Evolutionary conservation across 2,113 vertebrate species (phyloP).

Genomic region (Edolisoma coerulescens): DNA sequence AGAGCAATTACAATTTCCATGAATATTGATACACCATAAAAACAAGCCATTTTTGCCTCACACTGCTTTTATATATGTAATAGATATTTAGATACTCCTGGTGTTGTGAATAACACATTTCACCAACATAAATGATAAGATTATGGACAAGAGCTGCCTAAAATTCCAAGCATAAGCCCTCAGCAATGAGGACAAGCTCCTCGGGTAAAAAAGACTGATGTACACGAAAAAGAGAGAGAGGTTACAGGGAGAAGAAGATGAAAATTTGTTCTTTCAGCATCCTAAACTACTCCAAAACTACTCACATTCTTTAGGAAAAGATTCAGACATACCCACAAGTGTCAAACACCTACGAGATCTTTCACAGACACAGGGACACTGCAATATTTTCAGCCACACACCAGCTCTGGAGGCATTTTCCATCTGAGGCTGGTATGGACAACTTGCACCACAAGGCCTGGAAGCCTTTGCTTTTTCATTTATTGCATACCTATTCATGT

Average conservation of each 20-base stretch:
- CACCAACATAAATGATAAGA: background rate
- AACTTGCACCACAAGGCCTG: background rate
- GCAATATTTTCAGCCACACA: background rate
- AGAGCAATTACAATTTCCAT: slow-evolving; percentile 6
- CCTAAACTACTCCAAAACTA: background rate
- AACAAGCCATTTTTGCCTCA: background rate
- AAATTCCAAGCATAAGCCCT: background rate
- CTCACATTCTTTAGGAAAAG: background rate
- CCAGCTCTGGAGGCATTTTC: background rate
- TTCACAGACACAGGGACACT: background rate
- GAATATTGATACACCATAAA: slow-evolving; percentile 3
- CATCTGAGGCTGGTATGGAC: background rate
- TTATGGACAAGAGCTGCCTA: background rate
- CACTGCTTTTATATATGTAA: background rate
- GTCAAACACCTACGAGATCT: background rate
- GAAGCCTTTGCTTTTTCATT: background rate
- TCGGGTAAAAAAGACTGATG: background rate
- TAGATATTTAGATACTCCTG: background rate
- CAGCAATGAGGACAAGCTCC: background rate
- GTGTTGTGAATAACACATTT: background rate
- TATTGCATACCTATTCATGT: background rate
- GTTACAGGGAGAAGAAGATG: background rate
- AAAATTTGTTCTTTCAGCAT: background rate
- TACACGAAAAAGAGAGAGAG: accelerated
- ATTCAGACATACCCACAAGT: background rate